Evolutionary conservation across 2,888 invertebrate genomes (phyloP), one percentile per base, ranked within the genome.

Genomic region (Rotaria magnacalcarata): DNA sequence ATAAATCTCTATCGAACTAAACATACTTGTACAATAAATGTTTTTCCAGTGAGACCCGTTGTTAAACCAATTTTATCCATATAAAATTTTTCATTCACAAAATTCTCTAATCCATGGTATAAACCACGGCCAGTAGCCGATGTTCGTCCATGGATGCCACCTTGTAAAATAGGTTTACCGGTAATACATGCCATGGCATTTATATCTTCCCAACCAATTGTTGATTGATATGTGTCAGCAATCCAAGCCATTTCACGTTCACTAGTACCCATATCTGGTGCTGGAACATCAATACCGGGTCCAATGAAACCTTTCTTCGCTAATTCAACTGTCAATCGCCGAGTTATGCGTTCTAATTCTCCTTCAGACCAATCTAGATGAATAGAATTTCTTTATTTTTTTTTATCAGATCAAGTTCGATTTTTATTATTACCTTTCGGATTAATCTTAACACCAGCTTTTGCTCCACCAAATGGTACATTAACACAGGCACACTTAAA

Each of bases 401-500:
- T 21, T 34, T 34, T 34, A 2, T 34, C 34, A 34, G 34, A 34
- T 34, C 34, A 34, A 34, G 34, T 34, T 34, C 34, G 34, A 34
- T 34, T 34, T 34, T 34, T 34, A 34, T 34, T 34, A 19, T 7
- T 98, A 85, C 93, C 93, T 90, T 95, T 94, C 41, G 97, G 97
- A 92, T 98, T 95, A 89, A 99, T 97, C 91, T 95, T 95, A 88
- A 99, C 94, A 21, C 98, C 99, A 80, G 97, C 97, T 89, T 92
- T 92, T 56, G 92, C 96, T 54, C 98, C 98, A 54, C 98, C 98
- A 92, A 97, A 99, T 0, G 99, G 98, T 1, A 98, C 96, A 91
- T 97, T 97, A 0, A 99, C 98, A 90, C 96, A 96, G 34, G 99
- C 96, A 92, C 97, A 98, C 92, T 99, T 99, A 93, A 96, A 98